Conservation (phyloP, 2,888 invertebrate genomes). For the Leptopterna dolabrata region DNA sequence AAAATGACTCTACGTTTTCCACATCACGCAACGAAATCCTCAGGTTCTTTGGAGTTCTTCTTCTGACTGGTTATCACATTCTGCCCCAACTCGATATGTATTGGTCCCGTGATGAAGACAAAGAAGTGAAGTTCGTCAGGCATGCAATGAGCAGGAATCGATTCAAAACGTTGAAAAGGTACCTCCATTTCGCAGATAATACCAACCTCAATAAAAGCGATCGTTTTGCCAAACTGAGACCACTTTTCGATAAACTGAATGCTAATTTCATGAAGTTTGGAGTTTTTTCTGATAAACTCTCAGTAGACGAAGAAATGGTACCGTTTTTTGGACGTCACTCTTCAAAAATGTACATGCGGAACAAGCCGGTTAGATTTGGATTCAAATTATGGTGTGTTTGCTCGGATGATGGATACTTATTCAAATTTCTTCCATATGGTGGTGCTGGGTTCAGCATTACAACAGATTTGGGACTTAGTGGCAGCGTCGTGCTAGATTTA, state of each 20-base stretch:
- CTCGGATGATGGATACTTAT: not conserved
- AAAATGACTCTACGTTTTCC: not conserved
- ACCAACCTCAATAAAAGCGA: not conserved
- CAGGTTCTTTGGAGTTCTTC: not conserved
- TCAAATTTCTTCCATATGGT: too few species aligned
- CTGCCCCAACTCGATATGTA: not conserved
- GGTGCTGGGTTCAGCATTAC: not conserved
- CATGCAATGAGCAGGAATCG: not conserved
- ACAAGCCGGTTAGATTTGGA: too few species aligned
- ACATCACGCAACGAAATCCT: not conserved
- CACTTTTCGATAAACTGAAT: not conserved
- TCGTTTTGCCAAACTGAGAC: not conserved
- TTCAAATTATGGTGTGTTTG: too few species aligned
- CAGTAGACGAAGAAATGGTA: not conserved
- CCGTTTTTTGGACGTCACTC: not conserved
- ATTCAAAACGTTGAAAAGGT: not conserved
- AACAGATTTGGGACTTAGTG: not conserved
- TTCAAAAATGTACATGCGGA: too few species aligned
- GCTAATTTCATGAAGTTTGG: slow-evolving; percentile 8
- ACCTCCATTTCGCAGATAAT: not conserved
- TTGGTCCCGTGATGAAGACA: not conserved
- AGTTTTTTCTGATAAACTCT: too few species aligned
- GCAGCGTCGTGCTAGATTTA: too few species aligned
- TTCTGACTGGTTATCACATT: not conserved
- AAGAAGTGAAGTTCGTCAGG: not conserved